phyloP scores from a whole-genome alignment of 2,797 vertebrate species.

The Hemibagrus guttatus region DNA sequence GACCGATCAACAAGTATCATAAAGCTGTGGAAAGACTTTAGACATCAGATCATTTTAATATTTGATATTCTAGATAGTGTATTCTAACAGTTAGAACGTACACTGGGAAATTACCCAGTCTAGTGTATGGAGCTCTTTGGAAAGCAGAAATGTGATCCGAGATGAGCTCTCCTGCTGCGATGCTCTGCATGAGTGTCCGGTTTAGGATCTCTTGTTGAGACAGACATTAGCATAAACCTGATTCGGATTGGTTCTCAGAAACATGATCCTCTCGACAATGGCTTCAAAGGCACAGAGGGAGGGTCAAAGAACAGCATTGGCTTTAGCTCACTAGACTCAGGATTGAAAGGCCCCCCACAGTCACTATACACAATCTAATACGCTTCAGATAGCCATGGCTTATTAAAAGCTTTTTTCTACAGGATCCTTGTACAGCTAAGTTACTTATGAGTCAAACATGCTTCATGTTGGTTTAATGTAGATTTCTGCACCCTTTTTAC shows the following conservation, averaged over 20 bases:
- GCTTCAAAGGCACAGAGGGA: neutral
- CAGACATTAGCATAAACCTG: neutral
- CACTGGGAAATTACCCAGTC: too few relatives aligned
- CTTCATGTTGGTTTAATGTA: neutral
- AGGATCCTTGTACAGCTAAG: neutral
- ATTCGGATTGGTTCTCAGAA: constrained; percentile 5
- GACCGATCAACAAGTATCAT: neutral
- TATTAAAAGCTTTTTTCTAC: neutral
- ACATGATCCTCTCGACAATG: neutral
- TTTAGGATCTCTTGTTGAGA: neutral
- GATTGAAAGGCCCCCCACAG: neutral
- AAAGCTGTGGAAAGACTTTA: neutral
- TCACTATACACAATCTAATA: neutral
- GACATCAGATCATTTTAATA: neutral
- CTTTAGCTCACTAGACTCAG: neutral
- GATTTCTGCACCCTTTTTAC: neutral
- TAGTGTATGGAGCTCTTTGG: neutral
- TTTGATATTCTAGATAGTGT: neutral
- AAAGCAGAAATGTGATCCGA: neutral
- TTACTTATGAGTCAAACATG: neutral
- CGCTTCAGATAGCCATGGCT: neutral
- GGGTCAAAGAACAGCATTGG: constrained; percentile 1
- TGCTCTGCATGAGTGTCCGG: neutral
- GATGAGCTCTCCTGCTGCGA: neutral
- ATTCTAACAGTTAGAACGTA: neutral